phyloP scores from a whole-genome alignment of 2,113 vertebrate species.

The Thunnus maccoyii region DNA sequence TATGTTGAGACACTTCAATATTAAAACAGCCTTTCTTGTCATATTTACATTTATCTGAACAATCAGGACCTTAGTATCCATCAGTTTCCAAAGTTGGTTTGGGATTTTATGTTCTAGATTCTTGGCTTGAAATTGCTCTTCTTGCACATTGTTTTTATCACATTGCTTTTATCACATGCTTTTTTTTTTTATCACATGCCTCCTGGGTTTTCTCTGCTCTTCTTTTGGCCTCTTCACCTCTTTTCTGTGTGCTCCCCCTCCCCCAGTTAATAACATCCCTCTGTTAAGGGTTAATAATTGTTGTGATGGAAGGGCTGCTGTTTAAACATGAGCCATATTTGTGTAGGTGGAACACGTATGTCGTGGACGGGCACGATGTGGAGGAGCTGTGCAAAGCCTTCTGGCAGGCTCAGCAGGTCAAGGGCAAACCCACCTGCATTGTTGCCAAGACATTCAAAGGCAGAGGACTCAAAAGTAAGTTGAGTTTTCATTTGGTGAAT shows the following conservation, averaged over 20 bases:
- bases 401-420: constrained; percentile 87
- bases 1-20: background rate
- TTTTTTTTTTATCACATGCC: too few species aligned
- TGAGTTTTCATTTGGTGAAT: background rate
- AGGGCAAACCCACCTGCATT: constrained; percentile 89
- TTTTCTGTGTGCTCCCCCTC: background rate
- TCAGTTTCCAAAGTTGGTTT: background rate
- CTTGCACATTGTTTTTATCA: background rate
- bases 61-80: too few species aligned
- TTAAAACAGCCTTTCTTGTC: too few species aligned
- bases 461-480: constrained; percentile 88
- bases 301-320: background rate
- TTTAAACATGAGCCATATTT: constrained; percentile 15
- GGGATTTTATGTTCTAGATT: background rate
- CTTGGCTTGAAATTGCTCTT: background rate
- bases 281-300: constrained; percentile 35
- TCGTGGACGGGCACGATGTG: constrained; percentile 90
- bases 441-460: constrained; percentile 92
- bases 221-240: background rate
- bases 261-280: background rate
- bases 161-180: too few species aligned
- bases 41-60: background rate
- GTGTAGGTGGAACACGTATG: constrained; percentile 89
- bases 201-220: background rate
- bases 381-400: constrained; percentile 88